Percentiles rank a stretch among this genome's conserved stretches.
phyloP scores from a whole-genome alignment of 2,888 invertebrate genomes.

The Rotaria macrura region DNA sequence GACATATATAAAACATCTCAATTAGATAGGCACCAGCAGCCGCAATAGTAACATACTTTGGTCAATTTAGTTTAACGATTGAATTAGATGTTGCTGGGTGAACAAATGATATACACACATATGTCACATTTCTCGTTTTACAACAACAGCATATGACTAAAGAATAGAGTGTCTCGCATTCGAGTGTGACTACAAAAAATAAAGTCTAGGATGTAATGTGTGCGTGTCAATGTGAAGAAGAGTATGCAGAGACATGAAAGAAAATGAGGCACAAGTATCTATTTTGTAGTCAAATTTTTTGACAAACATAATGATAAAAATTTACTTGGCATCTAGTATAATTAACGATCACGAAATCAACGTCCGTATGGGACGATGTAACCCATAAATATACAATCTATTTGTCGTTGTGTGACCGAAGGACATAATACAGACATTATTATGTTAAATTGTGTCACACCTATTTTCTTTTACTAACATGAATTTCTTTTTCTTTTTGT shows the following conservation, averaged over 20 bases:
- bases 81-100: neutral
- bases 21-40: neutral
- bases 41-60: neutral
- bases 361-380: neutral
- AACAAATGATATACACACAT: neutral
- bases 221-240: neutral
- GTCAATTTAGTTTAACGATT: neutral
- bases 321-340: neutral
- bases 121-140: neutral
- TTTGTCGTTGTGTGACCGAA: neutral
- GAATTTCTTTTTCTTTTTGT: neutral
- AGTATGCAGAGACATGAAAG: neutral
- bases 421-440: neutral
- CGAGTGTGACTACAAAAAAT: neutral
- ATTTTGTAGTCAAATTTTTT: neutral
- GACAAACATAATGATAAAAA: neutral
- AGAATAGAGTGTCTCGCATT: neutral
- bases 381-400: neutral
- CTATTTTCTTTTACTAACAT: neutral
- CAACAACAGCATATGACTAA: neutral
- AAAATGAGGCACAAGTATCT: neutral
- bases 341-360: slow-evolving; percentile 1
- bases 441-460: slow-evolving; percentile 12
- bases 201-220: neutral
- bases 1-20: neutral